phyloP scores from a whole-genome alignment of 2,113 vertebrate genomes.

The Crotalus tigris region DNA sequence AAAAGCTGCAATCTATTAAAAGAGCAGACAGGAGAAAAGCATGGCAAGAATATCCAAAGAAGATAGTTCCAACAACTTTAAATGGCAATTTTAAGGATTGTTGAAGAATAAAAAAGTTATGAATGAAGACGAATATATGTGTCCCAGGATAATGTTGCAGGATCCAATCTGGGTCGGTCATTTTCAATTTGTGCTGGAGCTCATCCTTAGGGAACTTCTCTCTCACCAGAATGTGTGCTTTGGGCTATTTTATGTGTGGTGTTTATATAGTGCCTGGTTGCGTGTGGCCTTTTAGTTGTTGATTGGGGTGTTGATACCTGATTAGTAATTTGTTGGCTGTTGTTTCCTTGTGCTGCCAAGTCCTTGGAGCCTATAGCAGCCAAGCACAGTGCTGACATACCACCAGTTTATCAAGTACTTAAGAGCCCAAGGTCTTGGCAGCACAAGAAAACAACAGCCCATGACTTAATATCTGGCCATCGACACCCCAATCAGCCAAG shows the following conservation, averaged over 20 bases:
- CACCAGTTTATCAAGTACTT: too few species aligned
- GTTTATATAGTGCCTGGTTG: background rate
- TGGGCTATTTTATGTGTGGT: too few species aligned
- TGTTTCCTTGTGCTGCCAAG: background rate
- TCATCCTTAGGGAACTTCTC: too few species aligned
- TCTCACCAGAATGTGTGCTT: background rate
- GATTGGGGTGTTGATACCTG: background rate
- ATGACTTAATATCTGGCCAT: background rate
- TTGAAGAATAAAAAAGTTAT: background rate
- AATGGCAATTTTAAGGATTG: background rate
- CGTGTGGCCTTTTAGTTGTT: background rate
- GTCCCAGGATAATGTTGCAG: background rate
- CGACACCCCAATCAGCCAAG: background rate
- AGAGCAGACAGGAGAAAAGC: background rate
- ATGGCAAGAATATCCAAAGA: background rate
- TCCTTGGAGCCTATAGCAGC: background rate
- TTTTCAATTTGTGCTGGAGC: background rate
- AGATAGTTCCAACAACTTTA: background rate
- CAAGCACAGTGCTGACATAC: background rate
- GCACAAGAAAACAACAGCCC: background rate
- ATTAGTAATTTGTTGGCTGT: too few species aligned
- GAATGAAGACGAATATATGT: background rate
- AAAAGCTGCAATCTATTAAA: background rate
- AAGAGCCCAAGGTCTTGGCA: background rate
- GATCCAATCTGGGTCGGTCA: background rate